A percentile compares a stretch with the other conserved stretches of the same genome.
phyloP scores from a whole-genome alignment of 2,797 vertebrate genomes.

The Hydrocynus forskahlii region DNA sequence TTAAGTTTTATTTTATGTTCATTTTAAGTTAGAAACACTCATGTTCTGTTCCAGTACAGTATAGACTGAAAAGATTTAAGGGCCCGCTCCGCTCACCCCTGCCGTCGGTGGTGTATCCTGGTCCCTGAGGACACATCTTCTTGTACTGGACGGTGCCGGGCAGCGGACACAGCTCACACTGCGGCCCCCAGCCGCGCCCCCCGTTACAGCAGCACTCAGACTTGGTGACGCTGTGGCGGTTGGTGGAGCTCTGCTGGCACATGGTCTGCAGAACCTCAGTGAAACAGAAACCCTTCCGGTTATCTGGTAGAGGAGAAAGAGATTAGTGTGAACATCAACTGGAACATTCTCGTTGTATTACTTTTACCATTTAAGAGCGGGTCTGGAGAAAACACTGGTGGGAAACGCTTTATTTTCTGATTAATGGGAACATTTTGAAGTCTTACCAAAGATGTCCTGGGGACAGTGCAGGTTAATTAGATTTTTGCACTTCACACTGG shows the following conservation, averaged over 20 bases:
- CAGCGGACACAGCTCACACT: slow-evolving; percentile 91
- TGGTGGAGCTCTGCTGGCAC: slow-evolving; percentile 90
- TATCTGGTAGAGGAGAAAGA: slow-evolving; percentile 73
- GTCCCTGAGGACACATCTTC: slow-evolving; percentile 92
- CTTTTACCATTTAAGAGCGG: no score
- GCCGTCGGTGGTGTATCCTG: slow-evolving; percentile 90
- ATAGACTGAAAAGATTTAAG: no score
- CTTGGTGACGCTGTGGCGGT: slow-evolving; percentile 87
- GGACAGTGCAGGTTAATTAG: no score
- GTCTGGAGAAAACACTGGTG: background rate
- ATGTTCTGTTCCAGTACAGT: no score
- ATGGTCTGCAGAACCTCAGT: slow-evolving; percentile 87
- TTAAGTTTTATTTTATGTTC: no score
- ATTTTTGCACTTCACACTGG: no score
- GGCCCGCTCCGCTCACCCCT: slow-evolving; percentile 75
- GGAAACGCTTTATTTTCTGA: no score
- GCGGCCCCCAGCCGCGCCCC: slow-evolving; percentile 88
- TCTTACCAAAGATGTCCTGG: no score
- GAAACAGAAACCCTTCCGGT: slow-evolving; percentile 90
- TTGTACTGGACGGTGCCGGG: slow-evolving; percentile 89
- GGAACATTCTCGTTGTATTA: no score
- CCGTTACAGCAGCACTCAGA: slow-evolving; percentile 92
- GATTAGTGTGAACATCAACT: no score
- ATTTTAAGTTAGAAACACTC: no score
- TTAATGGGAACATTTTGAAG: no score